A percentile compares a stretch with the other conserved stretches of the same genome.
These are phyloP conservation scores for Ormyrus thymus DNA, from an alignment of 2,888 invertebrate genomes.

Conservation along the genomic window DNA sequence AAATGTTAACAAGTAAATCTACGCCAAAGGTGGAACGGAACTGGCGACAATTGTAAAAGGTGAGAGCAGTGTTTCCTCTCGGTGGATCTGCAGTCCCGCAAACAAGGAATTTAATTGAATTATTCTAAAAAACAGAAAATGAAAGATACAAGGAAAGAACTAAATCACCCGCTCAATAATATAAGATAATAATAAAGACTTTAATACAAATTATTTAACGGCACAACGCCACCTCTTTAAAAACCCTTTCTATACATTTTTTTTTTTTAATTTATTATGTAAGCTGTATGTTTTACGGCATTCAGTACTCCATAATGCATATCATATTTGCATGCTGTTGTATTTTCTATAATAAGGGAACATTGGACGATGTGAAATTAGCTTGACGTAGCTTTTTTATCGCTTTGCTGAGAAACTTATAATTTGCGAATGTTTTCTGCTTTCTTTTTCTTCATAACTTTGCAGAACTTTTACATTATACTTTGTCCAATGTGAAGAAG, in stretches of 20 bases:
- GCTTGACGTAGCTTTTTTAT: slow-evolving; percentile 17
- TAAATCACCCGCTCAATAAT: slow-evolving; percentile 70
- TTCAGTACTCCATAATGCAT: slow-evolving; percentile 29
- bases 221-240: slow-evolving; percentile 58
- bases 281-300: slow-evolving; percentile 21
- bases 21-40: slow-evolving; percentile 47
- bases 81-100: slow-evolving; percentile 51
- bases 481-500: neutral
- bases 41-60: slow-evolving; percentile 57
- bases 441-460: neutral
- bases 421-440: slow-evolving; percentile 7
- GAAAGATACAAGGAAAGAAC: slow-evolving; percentile 50
- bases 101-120: slow-evolving; percentile 60
- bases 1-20: slow-evolving; percentile 27
- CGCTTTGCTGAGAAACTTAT: slow-evolving; percentile 21
- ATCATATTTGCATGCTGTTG: slow-evolving; percentile 43
- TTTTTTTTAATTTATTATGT: slow-evolving; percentile 9
- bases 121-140: slow-evolving; percentile 50
- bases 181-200: slow-evolving; percentile 73
- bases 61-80: slow-evolving; percentile 54
- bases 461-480: neutral
- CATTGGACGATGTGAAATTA: slow-evolving; percentile 29
- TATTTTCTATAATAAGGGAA: slow-evolving; percentile 39
- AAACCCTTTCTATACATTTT: slow-evolving; percentile 56
- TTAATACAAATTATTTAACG: slow-evolving; percentile 71